Base-by-base conservation (phyloP, 2,113 vertebrate species). In the Taurulus bubalis region DNA sequence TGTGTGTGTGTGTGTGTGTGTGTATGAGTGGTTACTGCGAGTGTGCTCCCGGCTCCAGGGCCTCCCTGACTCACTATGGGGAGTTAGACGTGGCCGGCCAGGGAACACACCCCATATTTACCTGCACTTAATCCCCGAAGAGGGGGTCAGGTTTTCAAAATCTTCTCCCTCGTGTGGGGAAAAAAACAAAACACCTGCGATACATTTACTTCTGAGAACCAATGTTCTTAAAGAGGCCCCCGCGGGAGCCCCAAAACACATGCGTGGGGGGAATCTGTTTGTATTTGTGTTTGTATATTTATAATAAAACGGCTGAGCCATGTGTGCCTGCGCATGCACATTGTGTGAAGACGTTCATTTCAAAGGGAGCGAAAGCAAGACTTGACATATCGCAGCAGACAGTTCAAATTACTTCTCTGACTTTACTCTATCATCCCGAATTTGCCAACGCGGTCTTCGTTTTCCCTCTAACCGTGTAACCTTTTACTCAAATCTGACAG, bases 401-500 rank as follows among this genome's bases (percentile, higher is more conserved):
- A 88, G 69, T 71, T 91, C 82, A 92, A 91, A 91, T 91, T 87
- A 88, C 83, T 90, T 91, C 86, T 74, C 84, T 80, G 91, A 91
- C 86, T 92, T 91, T 82, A 73, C 87, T 85, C 90, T 84, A 89
- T 93, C 87, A 88, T 90, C 75, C 51, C 72, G 80, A 85, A 88
- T 91, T 92, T 92, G 82, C 87, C 81, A 24, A 26, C 30, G 30
- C 55, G 77, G 71, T 85, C 68, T 77, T 79, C 67, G 83, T 60
- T 62, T 64, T 60, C 56, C 76, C 59, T 70, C 85, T 75, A 71
- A 82, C 80, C 71, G 55, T 83, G 84, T 90, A 88, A 87, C 87
- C 85, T 91, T 90, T 93, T 87, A 86, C 90, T 89, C 86, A 90
- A 91, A 89, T 79, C 85, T 91, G 91, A 93, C 92, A 92, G 86